Evolutionary conservation across 1,140 invertebrate species (phyloP), one percentile per base, ranked within the genome.

Genomic region (Aphaenogaster ashmeadi): DNA sequence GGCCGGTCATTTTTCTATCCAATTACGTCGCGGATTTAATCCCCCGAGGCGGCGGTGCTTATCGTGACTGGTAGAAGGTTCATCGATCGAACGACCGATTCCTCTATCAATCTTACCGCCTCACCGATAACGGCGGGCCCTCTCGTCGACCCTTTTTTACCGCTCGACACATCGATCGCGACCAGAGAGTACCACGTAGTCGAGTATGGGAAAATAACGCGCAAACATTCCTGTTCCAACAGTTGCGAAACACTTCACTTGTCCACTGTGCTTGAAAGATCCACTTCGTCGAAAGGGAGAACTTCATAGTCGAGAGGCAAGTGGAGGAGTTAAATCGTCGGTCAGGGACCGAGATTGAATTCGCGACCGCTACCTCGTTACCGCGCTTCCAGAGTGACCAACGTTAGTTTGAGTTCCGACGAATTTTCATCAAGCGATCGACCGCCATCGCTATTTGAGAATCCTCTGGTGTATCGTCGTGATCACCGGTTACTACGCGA

Each of bases 261-360:
- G 67, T 66, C 9, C 21, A 18, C 1, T 9, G 54, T 50, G 66
- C 36, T 86, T n/a, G 54, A 62, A 52, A 52, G 87, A 75, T 54
- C 58, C 58, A 38, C 50, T 56, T 80, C 33, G 50, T n/a, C 77
- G 38, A 58, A 60, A 83, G 84, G 58, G 60, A 80, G 72, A 85
- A 79, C 87, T 66, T 66, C 6, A 44, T 58, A 71, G 56, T 41
- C 56, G 72, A 56, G 58, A 54, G 18, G 18, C 78, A 41, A 83
- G 80, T 47, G 54, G 56, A 66, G 74, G 91, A 91, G 91, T 93
- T 93, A 88, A 93, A 93, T 90, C 89, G 91, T 90, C 87, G 90
- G 86, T 86, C 89, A 89, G 71, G 44, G 85, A 83, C 80, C 77
- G 88, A 89, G 91, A 93, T 93, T 92, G 92, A 93, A 92, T 93